A percentile compares a stretch with the other conserved stretches of the same genome.
These are phyloP conservation scores for Neosilurus hyrtlii DNA, from an alignment of 2,797 vertebrate species.

Conservation along the genomic window DNA sequence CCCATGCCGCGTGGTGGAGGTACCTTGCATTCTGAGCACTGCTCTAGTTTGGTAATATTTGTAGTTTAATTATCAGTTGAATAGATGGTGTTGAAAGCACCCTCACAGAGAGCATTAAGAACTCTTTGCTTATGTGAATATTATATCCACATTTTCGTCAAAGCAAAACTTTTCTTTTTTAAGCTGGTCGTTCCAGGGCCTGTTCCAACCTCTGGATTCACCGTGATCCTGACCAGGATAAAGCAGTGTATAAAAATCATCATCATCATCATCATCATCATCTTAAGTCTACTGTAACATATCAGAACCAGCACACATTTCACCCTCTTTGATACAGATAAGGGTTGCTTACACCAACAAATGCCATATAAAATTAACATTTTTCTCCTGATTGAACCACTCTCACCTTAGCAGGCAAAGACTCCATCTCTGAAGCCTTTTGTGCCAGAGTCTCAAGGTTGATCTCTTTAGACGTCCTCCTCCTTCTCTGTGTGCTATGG, in stretches of 20 bases:
- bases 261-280: no score
- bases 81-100: background rate
- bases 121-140: background rate
- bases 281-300: background rate
- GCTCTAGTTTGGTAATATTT: background rate
- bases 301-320: no score
- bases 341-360: no score
- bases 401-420: constrained; percentile 76
- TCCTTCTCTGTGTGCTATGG: constrained; percentile 85
- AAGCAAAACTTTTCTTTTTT: background rate
- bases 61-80: background rate
- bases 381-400: constrained; percentile 49
- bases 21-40: no score
- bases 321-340: no score
- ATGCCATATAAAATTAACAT: no score
- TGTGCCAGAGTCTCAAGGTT: constrained; percentile 94
- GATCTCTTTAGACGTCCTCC: constrained; percentile 90
- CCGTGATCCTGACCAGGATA: background rate
- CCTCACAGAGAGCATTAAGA: background rate
- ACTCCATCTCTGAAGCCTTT: constrained; percentile 93
- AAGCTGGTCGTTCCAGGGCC: background rate
- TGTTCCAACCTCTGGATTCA: background rate
- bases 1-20: no score
- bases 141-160: background rate
- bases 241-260: background rate